Conservation (phyloP, 2,797 vertebrate genomes). For the Neosilurus mollespiculum region DNA sequence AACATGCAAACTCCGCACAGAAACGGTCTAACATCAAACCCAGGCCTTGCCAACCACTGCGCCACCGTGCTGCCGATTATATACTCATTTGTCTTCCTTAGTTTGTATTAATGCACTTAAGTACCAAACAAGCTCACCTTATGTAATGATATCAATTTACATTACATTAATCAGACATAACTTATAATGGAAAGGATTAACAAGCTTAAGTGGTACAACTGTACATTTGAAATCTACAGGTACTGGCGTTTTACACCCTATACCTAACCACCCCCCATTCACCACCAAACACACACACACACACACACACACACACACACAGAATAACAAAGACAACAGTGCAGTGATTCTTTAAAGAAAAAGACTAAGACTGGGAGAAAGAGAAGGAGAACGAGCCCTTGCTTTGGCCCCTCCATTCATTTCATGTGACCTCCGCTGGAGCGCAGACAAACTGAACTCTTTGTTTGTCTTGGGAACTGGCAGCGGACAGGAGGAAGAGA, state of each 20-base stretch:
- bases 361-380: slow-evolving; percentile 27
- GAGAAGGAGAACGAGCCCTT: slow-evolving; percentile 46
- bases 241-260: slow-evolving; percentile 19
- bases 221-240: slow-evolving; percentile 43
- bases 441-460: slow-evolving; percentile 68
- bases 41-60: no score
- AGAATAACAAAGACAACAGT: slow-evolving; percentile 55
- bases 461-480: slow-evolving; percentile 66
- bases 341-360: slow-evolving; percentile 52
- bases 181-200: neutral
- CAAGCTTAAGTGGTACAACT: neutral
- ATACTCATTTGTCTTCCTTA: neutral
- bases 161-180: neutral
- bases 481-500: slow-evolving; percentile 59
- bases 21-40: no score
- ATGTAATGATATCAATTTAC: neutral
- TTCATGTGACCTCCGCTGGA: slow-evolving; percentile 58
- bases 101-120: neutral
- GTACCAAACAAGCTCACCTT: neutral
- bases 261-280: neutral
- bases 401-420: slow-evolving; percentile 61
- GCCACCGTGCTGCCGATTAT: no score
- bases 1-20: no score
- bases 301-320: slow-evolving; percentile 10
- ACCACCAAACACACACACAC: slow-evolving; percentile 9